phyloP scores from a whole-genome alignment of 2,888 invertebrate genomes.

The Vannuccia rotundouncinata region DNA sequence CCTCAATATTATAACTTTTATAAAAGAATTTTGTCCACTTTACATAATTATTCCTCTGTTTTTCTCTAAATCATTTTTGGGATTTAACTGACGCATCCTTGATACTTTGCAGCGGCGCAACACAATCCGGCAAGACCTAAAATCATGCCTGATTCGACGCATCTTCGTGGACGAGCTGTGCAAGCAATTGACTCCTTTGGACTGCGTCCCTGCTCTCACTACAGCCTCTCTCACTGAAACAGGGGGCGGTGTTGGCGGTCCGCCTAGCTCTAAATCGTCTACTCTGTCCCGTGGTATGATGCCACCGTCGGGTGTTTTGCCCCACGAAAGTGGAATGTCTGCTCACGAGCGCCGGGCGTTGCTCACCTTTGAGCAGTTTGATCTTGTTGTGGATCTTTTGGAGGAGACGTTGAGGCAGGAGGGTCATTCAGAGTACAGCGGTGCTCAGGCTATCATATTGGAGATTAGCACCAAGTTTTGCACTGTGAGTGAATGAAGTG shows the following conservation, averaged over 20 bases:
- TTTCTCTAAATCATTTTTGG: no score
- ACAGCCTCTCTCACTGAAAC: neutral
- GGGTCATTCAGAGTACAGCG: conserved; percentile 35
- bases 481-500: conserved; percentile 27
- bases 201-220: neutral
- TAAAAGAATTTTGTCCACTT: no score
- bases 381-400: conserved; percentile 39
- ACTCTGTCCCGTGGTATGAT: neutral
- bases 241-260: neutral
- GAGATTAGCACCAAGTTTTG: conserved; percentile 36
- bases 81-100: no score
- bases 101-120: conserved; percentile 22
- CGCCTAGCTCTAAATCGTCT: neutral
- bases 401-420: conserved; percentile 38
- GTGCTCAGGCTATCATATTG: conserved; percentile 30
- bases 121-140: conserved; percentile 38
- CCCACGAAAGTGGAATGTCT: neutral
- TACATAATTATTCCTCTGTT: no score
- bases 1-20: no score
- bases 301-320: neutral
- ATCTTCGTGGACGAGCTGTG: conserved; percentile 37
- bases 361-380: conserved; percentile 38
- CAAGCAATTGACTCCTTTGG: conserved; percentile 22
- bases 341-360: conserved; percentile 16
- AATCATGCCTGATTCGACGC: conserved; percentile 35